Evolutionary conservation across 2,797 vertebrate genomes (phyloP).

Genomic region (Anabas testudineus): DNA sequence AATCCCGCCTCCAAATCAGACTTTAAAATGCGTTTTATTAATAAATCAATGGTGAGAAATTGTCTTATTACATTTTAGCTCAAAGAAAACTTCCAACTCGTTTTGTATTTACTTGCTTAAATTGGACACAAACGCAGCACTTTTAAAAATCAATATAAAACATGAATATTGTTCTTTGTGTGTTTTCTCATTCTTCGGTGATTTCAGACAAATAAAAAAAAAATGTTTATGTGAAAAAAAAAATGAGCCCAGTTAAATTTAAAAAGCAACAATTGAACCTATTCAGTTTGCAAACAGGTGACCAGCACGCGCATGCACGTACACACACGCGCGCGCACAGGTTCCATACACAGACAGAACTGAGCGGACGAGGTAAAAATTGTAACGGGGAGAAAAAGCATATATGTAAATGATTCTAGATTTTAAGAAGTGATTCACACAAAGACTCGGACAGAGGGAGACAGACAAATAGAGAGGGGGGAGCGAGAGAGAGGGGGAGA

Average conservation of each 20-base stretch:
- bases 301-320: not conserved
- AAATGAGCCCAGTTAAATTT: not conserved
- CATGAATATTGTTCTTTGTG: not conserved
- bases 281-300: slow-evolving; percentile 4
- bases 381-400: not conserved
- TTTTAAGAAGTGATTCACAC: not conserved
- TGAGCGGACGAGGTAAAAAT: not conserved
- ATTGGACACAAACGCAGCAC: not conserved
- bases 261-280: not conserved
- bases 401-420: not conserved
- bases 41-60: not conserved
- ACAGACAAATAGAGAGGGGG: slow-evolving; percentile 18
- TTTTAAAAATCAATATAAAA: not conserved
- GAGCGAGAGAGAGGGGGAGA: slow-evolving; percentile 24
- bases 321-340: no score
- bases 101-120: not conserved
- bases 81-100: not conserved
- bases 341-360: no score
- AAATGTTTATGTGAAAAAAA: not conserved
- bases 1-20: not conserved
- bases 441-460: slow-evolving; percentile 13
- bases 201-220: not conserved
- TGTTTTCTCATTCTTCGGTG: no score
- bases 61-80: not conserved
- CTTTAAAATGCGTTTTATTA: no score